Evolutionary conservation across 2,888 invertebrate genomes (phyloP).

Genomic region (Deilephila elpenor): DNA sequence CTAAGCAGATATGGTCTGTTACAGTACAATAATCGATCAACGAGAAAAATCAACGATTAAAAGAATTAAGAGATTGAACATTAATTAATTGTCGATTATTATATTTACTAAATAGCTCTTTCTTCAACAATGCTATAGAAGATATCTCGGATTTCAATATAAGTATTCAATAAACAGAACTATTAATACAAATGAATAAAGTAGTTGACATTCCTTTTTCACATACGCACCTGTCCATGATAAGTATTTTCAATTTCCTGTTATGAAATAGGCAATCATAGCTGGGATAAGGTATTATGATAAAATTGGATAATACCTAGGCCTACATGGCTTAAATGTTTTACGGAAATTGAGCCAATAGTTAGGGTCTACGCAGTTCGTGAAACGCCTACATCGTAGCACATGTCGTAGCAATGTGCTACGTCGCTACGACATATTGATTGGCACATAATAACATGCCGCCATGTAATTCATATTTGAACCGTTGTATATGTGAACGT

Average conservation of each 20-base stretch:
- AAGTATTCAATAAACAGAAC: not conserved
- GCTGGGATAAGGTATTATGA: slow-evolving; percentile 7
- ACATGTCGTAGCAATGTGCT: slow-evolving; percentile 37
- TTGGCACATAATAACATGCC: slow-evolving; percentile 10
- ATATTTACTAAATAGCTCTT: not conserved
- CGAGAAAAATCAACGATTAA: no score
- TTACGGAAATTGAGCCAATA: slow-evolving; percentile 40
- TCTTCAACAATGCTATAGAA: not conserved
- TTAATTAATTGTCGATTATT: no score
- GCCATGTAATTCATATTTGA: not conserved
- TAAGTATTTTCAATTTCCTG: slow-evolving; percentile 17
- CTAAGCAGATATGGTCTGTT: no score
- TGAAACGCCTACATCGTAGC: slow-evolving; percentile 46
- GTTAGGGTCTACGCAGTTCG: slow-evolving; percentile 39
- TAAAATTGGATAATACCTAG: slow-evolving; percentile 35
- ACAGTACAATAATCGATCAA: no score
- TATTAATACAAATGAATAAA: not conserved
- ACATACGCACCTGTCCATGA: not conserved
- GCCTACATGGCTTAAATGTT: slow-evolving; percentile 35
- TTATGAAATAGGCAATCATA: not conserved
- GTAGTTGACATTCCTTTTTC: not conserved
- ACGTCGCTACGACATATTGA: slow-evolving; percentile 33
- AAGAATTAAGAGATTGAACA: no score
- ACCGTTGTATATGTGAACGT: not conserved
- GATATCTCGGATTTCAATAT: not conserved